Conservation (phyloP, 2,797 vertebrate species). For the Serranus cabrilla region DNA sequence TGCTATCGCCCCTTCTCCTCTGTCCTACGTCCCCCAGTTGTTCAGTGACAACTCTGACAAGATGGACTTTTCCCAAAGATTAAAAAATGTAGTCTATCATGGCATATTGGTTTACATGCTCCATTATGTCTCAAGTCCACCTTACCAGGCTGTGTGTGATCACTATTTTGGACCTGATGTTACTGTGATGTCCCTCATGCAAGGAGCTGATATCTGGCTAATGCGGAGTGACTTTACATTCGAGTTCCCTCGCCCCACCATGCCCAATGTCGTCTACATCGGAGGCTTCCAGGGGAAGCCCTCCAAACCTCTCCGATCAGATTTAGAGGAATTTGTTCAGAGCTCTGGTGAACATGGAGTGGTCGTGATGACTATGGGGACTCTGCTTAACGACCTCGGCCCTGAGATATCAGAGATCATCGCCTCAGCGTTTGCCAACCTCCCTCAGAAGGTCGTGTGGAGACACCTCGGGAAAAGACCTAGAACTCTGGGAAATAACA, state of each 20-base stretch:
- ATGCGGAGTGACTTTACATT: slow-evolving; percentile 79
- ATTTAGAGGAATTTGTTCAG: slow-evolving; percentile 77
- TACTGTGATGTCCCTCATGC: slow-evolving; percentile 51
- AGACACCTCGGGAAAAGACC: slow-evolving; percentile 68
- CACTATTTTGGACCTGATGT: slow-evolving; percentile 63
- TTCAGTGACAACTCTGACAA: slow-evolving; percentile 53
- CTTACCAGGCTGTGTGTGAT: slow-evolving; percentile 62
- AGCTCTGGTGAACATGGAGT: slow-evolving; percentile 76
- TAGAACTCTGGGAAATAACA: slow-evolving; percentile 71
- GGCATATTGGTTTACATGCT: slow-evolving; percentile 59
- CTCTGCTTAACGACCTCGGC: slow-evolving; percentile 60
- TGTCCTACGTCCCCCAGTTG: slow-evolving; percentile 70
- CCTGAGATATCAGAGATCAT: slow-evolving; percentile 62
- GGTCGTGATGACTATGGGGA: slow-evolving; percentile 80
- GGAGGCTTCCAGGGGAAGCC: slow-evolving; percentile 80
- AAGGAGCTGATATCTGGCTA: slow-evolving; percentile 78
- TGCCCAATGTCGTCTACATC: slow-evolving; percentile 83
- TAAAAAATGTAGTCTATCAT: slow-evolving; percentile 56
- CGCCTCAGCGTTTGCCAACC: slow-evolving; percentile 67
- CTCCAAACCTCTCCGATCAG: slow-evolving; percentile 59
- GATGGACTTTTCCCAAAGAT: slow-evolving; percentile 73
- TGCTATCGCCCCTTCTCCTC: slow-evolving; percentile 70
- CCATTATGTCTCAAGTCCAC: slow-evolving; percentile 42
- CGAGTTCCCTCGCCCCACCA: slow-evolving; percentile 79
- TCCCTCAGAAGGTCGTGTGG: slow-evolving; percentile 81